phyloP scores from a whole-genome alignment of 2,888 invertebrate species.

The Caenorhabditis virilis region DNA sequence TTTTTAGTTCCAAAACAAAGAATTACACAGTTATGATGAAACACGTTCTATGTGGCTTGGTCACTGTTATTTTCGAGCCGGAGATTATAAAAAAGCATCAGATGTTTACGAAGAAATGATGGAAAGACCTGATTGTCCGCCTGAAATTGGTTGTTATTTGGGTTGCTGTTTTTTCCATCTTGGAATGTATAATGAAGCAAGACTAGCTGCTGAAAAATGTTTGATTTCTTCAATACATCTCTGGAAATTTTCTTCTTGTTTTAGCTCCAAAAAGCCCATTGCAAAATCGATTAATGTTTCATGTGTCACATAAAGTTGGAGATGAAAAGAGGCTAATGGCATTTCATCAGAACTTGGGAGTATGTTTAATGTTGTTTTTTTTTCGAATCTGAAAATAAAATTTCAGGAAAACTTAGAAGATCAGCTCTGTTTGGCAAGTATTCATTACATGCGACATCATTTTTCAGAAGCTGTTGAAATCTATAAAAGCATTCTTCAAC shows the following conservation, averaged over 20 bases:
- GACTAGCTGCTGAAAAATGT: conserved; percentile 74
- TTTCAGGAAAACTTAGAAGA: conserved; percentile 82
- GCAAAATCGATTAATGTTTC: conserved; percentile 84
- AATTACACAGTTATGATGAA: conserved; percentile 11
- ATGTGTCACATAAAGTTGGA: conserved; percentile 87
- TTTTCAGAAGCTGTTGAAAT: conserved; percentile 98
- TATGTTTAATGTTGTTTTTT: conserved; percentile 5
- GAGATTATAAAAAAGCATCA: conserved; percentile 85
- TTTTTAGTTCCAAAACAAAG: conserved; percentile 32
- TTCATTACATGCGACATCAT: conserved; percentile 92
- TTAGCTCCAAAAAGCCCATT: conserved; percentile 73
- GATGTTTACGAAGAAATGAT: conserved; percentile 73
- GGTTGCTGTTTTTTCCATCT: conserved; percentile 94
- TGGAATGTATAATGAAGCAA: conserved; percentile 80
- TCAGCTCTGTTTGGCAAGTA: conserved; percentile 90
- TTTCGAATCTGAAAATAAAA: conserved; percentile 3
- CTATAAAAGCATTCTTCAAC: conserved; percentile 88
- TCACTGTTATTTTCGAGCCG: conserved; percentile 92
- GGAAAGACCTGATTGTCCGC: conserved; percentile 68
- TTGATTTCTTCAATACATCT: background rate
- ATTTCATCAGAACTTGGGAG: conserved; percentile 82
- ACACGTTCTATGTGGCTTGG: conserved; percentile 82
- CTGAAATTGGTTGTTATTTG: conserved; percentile 79
- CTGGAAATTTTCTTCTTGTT: background rate
- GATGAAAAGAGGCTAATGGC: conserved; percentile 85